These are phyloP conservation scores for Malthinus seriepunctatus DNA, from an alignment of 2,888 invertebrate species.

Conservation along the genomic window DNA sequence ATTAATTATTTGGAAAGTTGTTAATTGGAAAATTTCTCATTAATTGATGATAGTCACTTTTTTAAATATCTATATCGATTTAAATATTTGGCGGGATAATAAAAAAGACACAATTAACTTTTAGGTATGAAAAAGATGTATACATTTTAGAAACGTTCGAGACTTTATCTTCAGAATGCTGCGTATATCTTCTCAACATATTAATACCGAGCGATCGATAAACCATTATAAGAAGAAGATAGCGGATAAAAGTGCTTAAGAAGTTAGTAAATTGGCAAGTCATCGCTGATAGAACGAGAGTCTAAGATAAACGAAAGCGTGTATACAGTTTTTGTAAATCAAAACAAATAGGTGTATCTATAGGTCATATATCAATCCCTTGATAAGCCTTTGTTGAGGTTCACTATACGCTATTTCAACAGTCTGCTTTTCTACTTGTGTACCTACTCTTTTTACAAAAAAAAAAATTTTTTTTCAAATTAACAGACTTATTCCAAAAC, in stretches of 20 bases:
- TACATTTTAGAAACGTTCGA: constrained; percentile 4
- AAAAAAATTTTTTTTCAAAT: too few species aligned
- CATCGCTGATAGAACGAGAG: constrained; percentile 21
- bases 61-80: too few species aligned
- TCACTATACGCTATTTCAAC: neutral
- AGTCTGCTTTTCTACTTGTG: too few species aligned
- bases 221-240: constrained; percentile 23
- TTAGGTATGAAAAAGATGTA: constrained; percentile 3
- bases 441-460: too few species aligned
- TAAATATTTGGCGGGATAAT: too few species aligned
- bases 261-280: constrained; percentile 26
- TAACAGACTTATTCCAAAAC: too few species aligned
- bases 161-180: constrained; percentile 17
- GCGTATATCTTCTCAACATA: constrained; percentile 19
- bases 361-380: constrained; percentile 23
- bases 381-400: constrained; percentile 24
- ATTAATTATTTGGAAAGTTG: too few species aligned
- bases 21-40: too few species aligned
- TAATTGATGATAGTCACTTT: too few species aligned
- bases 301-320: constrained; percentile 23
- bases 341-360: constrained; percentile 28
- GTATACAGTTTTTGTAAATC: constrained; percentile 26
- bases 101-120: neutral
- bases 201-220: constrained; percentile 23
- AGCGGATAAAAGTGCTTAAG: constrained; percentile 23